Evolutionary conservation across 2,797 vertebrate species (phyloP), one percentile per base, ranked within the genome.

Genomic region (Melanotaenia parkinsoni): DNA sequence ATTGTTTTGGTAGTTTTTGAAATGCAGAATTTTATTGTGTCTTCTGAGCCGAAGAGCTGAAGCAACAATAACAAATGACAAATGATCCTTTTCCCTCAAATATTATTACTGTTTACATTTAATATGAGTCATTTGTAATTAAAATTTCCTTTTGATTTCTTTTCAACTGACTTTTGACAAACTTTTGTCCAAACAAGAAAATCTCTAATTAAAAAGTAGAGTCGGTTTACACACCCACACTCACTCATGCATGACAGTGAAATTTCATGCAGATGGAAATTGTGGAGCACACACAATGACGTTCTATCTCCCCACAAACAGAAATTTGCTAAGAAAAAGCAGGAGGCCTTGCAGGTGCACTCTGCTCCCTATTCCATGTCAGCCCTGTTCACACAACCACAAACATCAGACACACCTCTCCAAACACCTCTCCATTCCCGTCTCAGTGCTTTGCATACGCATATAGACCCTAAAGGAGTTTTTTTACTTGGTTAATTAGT

Each of bases 391-490:
- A 58, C 66, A 68, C 67, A 66, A 6, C 30, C 30, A 60, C 64
- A 67, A 40, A 68, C 77, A 82, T 45, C 64, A 64, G 63, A 59
- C 69, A 83, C 54, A 56, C 70, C 22, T 54, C 74, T 57, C 63
- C 37, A 60, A 79, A 82, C 79, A 75, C 71, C 38, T 67, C 84
- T 90, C 84, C 75, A 72, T 82, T 50, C 58, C 16, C 72, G 73
- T 83, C 81, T 75, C 58, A 63, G 59, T 45, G 70, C 67, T 90
- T 89, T 88, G 83, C 84, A 88, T 83, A 89, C 88, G 82, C 81
- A 88, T 88, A 90, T 85, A 67, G 20, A 26, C 43, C 81, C 75
- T 79, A 68, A 82, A 82, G 63, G 68, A 86, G 57, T 20, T 57
- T 66, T 72, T 76, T 62, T 30, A 26, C 76, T 75, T 32, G 68